phyloP scores from a whole-genome alignment of 2,797 vertebrate genomes.

The Cyprinella venusta region DNA sequence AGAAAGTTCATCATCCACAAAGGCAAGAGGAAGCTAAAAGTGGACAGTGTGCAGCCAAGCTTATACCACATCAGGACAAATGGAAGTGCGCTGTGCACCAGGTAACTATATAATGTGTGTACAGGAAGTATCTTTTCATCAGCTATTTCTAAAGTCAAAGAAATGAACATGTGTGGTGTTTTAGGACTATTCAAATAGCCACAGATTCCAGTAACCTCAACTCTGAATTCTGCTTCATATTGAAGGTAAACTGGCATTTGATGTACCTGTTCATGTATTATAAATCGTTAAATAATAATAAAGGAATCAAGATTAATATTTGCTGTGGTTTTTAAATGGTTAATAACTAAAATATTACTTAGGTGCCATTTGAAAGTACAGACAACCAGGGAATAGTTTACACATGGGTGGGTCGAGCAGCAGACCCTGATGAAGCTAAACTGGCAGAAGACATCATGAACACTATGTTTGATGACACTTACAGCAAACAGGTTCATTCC shows the following conservation, averaged over 20 bases:
- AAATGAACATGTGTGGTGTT: neutral
- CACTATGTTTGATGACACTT: constrained; percentile 94
- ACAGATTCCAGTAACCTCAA: constrained; percentile 93
- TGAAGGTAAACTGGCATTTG: constrained; percentile 82
- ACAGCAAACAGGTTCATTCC: constrained; percentile 92
- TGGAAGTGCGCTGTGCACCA: constrained; percentile 94
- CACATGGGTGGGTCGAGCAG: constrained; percentile 95
- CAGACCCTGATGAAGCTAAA: constrained; percentile 95
- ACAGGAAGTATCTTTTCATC: neutral
- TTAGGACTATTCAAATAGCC: constrained; percentile 93
- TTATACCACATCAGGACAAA: constrained; percentile 98
- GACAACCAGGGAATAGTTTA: constrained; percentile 99
- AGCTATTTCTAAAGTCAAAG: too few species aligned
- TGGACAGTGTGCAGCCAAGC: constrained; percentile 87
- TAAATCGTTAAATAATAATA: neutral
- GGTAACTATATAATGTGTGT: constrained; percentile 70
- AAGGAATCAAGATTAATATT: neutral
- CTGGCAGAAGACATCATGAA: constrained; percentile 97
- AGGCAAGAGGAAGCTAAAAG: constrained; percentile 88
- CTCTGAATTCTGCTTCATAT: constrained; percentile 96
- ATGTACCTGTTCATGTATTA: neutral
- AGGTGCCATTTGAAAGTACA: constrained; percentile 98
- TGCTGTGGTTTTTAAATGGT: neutral
- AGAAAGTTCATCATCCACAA: constrained; percentile 98
- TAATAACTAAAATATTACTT: neutral